phyloP scores from a whole-genome alignment of 2,888 invertebrate genomes.

The Slavum lentiscoides region DNA sequence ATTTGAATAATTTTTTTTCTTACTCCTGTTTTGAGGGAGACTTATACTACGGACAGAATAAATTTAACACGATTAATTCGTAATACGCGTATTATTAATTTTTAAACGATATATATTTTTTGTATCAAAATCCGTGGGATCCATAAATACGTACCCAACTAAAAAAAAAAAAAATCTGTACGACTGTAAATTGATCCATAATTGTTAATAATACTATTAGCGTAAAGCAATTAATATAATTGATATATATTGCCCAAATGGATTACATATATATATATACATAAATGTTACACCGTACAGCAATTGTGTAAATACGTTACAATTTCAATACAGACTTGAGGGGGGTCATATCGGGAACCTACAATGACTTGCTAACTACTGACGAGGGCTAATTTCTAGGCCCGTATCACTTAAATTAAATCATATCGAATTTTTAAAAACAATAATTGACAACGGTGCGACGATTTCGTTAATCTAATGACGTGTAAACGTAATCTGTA shows the following conservation, averaged over 20 bases:
- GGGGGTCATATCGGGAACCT: slow-evolving; percentile 1
- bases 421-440: slow-evolving; percentile 39
- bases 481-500: slow-evolving; percentile 17
- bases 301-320: background rate
- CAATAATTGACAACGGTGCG: slow-evolving; percentile 27
- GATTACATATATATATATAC: background rate
- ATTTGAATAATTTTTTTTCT: too few species aligned
- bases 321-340: background rate
- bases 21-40: too few species aligned
- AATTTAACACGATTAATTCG: too few species aligned
- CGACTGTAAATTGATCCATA: slow-evolving; percentile 5
- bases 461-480: slow-evolving; percentile 28
- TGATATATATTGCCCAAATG: slow-evolving; percentile 27
- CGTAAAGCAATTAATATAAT: slow-evolving; percentile 31
- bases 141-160: too few species aligned
- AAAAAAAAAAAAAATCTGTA: background rate
- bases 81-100: too few species aligned
- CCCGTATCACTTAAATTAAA: slow-evolving; percentile 48
- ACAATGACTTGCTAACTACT: slow-evolving; percentile 4
- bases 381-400: slow-evolving; percentile 31
- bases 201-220: slow-evolving; percentile 4
- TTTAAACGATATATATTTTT: too few species aligned
- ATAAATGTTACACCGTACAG: background rate
- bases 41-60: too few species aligned
- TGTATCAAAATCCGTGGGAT: too few species aligned